Conservation (phyloP, 2,113 vertebrate genomes). For the Actenoides lindsayi region DNA sequence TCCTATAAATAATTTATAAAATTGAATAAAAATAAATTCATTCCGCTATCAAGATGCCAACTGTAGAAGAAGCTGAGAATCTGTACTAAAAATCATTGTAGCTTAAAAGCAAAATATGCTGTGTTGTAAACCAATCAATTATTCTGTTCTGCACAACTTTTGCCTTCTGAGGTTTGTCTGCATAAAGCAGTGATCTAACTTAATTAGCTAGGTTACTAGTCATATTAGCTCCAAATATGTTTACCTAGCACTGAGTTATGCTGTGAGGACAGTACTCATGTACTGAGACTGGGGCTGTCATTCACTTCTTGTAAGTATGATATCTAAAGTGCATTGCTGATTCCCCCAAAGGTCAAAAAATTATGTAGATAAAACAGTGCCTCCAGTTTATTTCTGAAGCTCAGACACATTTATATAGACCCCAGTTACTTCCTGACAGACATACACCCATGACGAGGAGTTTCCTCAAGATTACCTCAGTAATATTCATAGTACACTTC, state of each 20-base stretch:
- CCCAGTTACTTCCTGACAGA: neutral
- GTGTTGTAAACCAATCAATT: neutral
- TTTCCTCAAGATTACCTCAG: neutral
- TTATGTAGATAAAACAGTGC: neutral
- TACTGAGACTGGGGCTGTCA: neutral
- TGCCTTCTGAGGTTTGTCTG: slow-evolving; percentile 30
- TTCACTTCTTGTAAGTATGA: neutral
- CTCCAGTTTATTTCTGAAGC: neutral
- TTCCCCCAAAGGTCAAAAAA: neutral
- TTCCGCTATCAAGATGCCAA: neutral
- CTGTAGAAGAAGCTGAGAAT: neutral
- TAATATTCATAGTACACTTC: neutral
- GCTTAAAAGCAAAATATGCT: neutral
- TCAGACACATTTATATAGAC: neutral
- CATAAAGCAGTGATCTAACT: neutral
- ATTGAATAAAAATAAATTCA: neutral
- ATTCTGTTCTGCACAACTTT: neutral
- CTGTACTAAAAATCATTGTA: neutral
- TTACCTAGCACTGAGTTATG: neutral
- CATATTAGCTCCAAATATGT: neutral
- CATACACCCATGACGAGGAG: neutral
- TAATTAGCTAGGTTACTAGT: slow-evolving; percentile 4
- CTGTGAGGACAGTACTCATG: neutral
- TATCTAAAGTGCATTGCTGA: neutral
- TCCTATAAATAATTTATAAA: neutral